These are phyloP conservation scores for Xestia c-nigrum DNA, from an alignment of 2,888 invertebrate genomes.

Conservation along the genomic window DNA sequence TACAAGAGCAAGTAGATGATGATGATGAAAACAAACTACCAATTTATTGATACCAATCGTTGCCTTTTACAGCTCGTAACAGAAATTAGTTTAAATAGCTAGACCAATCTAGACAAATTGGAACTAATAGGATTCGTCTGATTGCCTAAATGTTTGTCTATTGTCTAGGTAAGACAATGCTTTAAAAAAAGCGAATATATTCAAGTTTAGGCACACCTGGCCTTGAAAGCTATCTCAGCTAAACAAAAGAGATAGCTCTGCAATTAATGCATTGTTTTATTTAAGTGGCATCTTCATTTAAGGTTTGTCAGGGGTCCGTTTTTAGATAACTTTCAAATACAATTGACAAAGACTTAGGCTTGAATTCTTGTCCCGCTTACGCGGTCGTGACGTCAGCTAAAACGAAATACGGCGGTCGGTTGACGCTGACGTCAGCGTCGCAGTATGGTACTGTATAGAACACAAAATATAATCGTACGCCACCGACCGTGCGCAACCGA, in stretches of 20 bases:
- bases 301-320: background rate
- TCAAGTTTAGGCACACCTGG: constrained; percentile 1
- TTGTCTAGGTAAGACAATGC: constrained; percentile 16
- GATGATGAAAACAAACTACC: background rate
- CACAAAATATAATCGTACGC: no score
- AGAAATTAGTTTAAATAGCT: constrained; percentile 19
- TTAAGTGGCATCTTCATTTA: background rate
- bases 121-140: constrained; percentile 36
- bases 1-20: background rate
- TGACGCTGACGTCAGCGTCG: no score
- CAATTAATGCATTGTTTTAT: background rate
- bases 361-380: no score
- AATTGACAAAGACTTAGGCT: background rate
- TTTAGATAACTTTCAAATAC: background rate
- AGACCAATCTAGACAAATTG: constrained; percentile 35
- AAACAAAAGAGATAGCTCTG: background rate
- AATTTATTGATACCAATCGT: background rate
- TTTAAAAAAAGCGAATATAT: constrained; percentile 8
- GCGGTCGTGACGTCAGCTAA: no score
- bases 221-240: constrained; percentile 2
- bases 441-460: no score
- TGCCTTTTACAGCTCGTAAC: constrained; percentile 14
- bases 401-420: no score
- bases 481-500: no score
- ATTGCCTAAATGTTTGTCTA: constrained; percentile 39